phyloP scores from a whole-genome alignment of 2,113 vertebrate genomes.

The Beaufortia kweichowensis region DNA sequence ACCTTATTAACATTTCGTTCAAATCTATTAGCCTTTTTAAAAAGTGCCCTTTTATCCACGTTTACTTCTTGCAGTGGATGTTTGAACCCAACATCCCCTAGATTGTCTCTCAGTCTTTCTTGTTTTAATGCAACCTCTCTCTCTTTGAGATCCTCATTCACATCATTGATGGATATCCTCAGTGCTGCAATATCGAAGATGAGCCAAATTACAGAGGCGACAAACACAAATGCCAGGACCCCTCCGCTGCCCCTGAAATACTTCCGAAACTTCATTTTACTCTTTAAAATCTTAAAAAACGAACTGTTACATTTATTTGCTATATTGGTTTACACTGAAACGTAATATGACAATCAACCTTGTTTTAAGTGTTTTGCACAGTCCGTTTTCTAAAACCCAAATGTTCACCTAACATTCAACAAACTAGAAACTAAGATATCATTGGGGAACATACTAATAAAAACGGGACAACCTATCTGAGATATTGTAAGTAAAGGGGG shows the following conservation, averaged over 20 bases:
- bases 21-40: constrained; percentile 12
- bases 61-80: constrained; percentile 62
- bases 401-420: too few relatives aligned
- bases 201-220: constrained; percentile 88
- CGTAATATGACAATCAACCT: background rate
- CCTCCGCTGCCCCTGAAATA: constrained; percentile 86
- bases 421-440: too few relatives aligned
- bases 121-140: constrained; percentile 51
- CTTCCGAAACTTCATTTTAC: constrained; percentile 77
- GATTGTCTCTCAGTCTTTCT: constrained; percentile 33
- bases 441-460: too few relatives aligned
- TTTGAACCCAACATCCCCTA: constrained; percentile 45
- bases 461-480: too few relatives aligned
- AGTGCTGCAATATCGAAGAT: constrained; percentile 95
- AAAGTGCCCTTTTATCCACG: background rate
- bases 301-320: background rate
- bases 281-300: too few relatives aligned
- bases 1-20: constrained; percentile 46
- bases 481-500: too few relatives aligned
- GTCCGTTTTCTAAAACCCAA: too few relatives aligned
- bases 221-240: constrained; percentile 84
- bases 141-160: constrained; percentile 69
- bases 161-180: constrained; percentile 81
- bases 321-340: too few relatives aligned
- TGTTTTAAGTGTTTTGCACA: background rate